These are phyloP conservation scores for Axinella damicornis DNA, from an alignment of 37 sponge, comb jelly and placozoan genomes.

Conservation along the genomic window DNA sequence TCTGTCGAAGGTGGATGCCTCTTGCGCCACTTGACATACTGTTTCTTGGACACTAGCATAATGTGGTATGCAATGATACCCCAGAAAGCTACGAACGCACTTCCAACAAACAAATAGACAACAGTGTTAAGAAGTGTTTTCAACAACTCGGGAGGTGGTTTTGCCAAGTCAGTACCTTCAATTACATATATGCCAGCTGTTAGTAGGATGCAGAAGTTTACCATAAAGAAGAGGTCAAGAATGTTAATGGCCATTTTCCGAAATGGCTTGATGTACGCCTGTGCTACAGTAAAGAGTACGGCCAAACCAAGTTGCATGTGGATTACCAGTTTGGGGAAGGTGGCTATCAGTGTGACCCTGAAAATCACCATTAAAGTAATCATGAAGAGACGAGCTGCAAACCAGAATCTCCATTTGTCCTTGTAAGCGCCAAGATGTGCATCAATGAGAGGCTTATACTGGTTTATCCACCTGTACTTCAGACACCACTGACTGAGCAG, in stretches of 20 bases:
- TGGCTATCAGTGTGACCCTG: neutral
- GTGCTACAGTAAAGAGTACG: neutral
- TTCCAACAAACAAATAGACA: no score
- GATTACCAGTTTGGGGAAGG: neutral
- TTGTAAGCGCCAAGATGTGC: slow-evolving; percentile 31
- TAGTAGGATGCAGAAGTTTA: neutral
- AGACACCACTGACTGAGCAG: neutral
- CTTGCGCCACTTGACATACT: no score
- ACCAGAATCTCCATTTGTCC: slow-evolving; percentile 23
- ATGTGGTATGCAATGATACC: no score
- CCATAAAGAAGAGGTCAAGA: slow-evolving; percentile 22
- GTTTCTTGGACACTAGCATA: no score
- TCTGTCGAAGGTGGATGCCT: no score
- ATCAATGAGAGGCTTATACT: slow-evolving; percentile 26
- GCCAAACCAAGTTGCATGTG: neutral
- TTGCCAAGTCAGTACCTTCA: neutral
- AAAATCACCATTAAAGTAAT: neutral
- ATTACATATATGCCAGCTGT: neutral
- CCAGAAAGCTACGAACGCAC: no score
- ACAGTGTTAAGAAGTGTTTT: no score
- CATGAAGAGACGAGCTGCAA: slow-evolving; percentile 17
- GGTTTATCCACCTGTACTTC: neutral
- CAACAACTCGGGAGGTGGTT: no score
- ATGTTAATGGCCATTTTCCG: neutral
- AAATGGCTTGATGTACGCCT: slow-evolving; percentile 12